Evolutionary conservation across 2,113 vertebrate species (phyloP).

Genomic region (Ochotona princeps): DNA sequence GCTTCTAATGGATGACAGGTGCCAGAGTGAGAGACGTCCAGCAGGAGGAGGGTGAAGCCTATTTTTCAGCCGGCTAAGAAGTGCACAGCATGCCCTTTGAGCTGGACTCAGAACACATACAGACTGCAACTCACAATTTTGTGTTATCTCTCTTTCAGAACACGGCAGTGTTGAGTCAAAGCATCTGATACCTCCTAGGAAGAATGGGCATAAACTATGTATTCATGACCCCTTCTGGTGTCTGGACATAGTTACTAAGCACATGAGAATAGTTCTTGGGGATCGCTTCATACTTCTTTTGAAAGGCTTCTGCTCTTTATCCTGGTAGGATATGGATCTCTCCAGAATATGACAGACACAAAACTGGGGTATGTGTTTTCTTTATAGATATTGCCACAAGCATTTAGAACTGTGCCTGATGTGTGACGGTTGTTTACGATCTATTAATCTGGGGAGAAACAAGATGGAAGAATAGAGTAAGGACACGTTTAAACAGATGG

Average conservation of each 20-base stretch:
- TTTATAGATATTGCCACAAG: background rate
- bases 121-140: conserved; percentile 22
- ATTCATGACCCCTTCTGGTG: background rate
- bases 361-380: background rate
- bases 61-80: conserved; percentile 61
- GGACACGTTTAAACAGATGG: too few species aligned
- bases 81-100: conserved; percentile 54
- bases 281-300: background rate
- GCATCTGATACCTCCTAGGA: conserved; percentile 25
- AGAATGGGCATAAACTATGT: background rate
- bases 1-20: conserved; percentile 93
- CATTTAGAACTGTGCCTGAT: background rate
- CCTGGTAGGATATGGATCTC: background rate
- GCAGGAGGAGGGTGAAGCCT: conserved; percentile 66
- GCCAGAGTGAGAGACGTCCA: conserved; percentile 86
- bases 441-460: background rate
- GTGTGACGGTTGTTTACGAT: background rate
- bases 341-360: background rate
- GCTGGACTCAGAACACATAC: conserved; percentile 60
- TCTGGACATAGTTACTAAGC: conserved; percentile 10
- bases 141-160: conserved; percentile 52
- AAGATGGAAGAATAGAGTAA: too few species aligned
- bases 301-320: background rate
- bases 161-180: background rate
- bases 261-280: background rate